These are phyloP conservation scores for Chlorocebus sabaeus DNA, from an alignment of 2,113 vertebrate genomes.

Conservation along the genomic window DNA sequence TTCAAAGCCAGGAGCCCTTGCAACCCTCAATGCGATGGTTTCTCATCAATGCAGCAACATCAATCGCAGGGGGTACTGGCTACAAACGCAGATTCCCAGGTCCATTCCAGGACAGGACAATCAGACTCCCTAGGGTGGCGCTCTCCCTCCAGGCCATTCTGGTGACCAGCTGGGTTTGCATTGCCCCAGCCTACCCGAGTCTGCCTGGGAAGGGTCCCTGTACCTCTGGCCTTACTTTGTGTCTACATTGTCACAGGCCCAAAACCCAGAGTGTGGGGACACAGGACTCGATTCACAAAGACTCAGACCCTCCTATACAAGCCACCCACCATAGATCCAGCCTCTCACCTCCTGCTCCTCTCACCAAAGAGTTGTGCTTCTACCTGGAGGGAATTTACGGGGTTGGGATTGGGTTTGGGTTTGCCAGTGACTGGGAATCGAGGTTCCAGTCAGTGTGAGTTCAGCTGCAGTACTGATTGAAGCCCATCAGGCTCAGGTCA, in stretches of 20 bases:
- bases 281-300: not conserved
- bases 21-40: not conserved
- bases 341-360: not conserved
- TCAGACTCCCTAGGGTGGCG: not conserved
- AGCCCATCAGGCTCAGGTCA: not conserved
- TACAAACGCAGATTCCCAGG: not conserved
- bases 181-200: accelerated
- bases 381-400: not conserved
- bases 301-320: not conserved
- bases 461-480: not conserved
- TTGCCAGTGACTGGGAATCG: not conserved
- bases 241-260: accelerated
- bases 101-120: not conserved
- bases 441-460: not conserved
- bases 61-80: not conserved
- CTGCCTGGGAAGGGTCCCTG: not conserved
- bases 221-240: not conserved
- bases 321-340: not conserved
- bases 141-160: not conserved
- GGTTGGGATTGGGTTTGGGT: not conserved
- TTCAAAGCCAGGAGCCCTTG: not conserved
- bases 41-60: not conserved
- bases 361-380: not conserved
- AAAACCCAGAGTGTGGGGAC: not conserved
- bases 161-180: not conserved